phyloP scores from a whole-genome alignment of 1,140 invertebrate species.

The Cotesia vestalis region DNA sequence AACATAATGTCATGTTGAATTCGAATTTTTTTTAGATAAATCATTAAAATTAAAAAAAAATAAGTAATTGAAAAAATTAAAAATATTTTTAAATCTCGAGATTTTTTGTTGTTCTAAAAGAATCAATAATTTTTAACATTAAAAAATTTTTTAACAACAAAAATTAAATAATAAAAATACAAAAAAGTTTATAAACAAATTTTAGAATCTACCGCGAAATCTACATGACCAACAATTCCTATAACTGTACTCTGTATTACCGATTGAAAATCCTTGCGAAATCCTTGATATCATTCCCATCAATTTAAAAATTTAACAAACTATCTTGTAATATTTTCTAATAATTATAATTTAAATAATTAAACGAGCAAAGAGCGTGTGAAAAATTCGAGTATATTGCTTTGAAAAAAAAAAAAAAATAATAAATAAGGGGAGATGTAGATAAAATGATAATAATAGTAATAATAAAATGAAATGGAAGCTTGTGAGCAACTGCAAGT shows the following conservation, averaged over 20 bases:
- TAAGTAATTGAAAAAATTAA: no score
- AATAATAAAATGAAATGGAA: neutral
- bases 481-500: neutral
- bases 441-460: conserved; percentile 1
- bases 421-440: no score
- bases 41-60: no score
- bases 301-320: neutral
- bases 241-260: no score
- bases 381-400: conserved; percentile 13
- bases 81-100: no score
- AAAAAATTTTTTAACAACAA: no score
- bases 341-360: conserved; percentile 10
- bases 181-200: neutral
- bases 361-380: conserved; percentile 6
- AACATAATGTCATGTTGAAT: no score
- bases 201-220: neutral
- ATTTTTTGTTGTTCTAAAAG: no score
- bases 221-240: no score
- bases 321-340: neutral
- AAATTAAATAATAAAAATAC: neutral
- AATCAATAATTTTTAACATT: no score
- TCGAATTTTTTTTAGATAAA: no score
- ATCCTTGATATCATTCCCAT: neutral
- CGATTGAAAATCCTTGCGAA: no score
- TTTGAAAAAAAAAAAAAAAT: neutral